Base-by-base conservation (phyloP, 1,140 invertebrate species). In the Drosophila carrolli region DNA sequence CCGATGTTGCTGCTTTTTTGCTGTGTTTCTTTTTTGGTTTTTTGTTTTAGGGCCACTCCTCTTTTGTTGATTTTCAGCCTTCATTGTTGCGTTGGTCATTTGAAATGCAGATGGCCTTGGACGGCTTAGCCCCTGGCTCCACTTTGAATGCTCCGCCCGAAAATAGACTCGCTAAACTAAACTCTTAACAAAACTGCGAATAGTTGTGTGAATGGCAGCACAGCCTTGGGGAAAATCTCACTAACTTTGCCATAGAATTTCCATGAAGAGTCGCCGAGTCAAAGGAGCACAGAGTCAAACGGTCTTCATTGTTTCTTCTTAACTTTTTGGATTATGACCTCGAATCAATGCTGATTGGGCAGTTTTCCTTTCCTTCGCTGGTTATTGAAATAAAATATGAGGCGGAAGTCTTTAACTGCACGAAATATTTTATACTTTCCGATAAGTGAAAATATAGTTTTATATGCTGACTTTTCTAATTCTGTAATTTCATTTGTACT, bases 81-180 rank as follows among this genome's bases (percentile, higher is more conserved):
- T 70, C 71, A 86, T 86, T 86, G 83, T 83, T 86, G 83, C 65
- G 75, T 86, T 86, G 79, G 75, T 74, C 83, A 86, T 89, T 86
- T 89, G 35, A 70, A 88, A 88, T 88, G 79, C 83, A 86, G 44
- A 88, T 73, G 88, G 75, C 83, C 83, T 86, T 86, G 82, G 62
- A 44, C 62, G 47, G 40, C 61, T 50, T 48, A 35, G 68, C 68
- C 50, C 44, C 53, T 71, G 68, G 68, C 68, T 58, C 58, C 57
- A 40, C 50, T 46, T 53, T 67, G 61, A 68, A 66, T 37, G 66
- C 66, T 68, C 35, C 43, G 63, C 50, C 67, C 67, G 23, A 71
- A 71, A 71, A 71, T 70, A 44, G 53, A 50, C 51, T 46, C 66
- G 68, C 68, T 70, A 71, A 71, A 71, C 68, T 70, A 71, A 71